A percentile compares a stretch with the other conserved stretches of the same genome.
phyloP scores from a whole-genome alignment of 2,113 vertebrate genomes.

The Gracilinanus agilis region DNA sequence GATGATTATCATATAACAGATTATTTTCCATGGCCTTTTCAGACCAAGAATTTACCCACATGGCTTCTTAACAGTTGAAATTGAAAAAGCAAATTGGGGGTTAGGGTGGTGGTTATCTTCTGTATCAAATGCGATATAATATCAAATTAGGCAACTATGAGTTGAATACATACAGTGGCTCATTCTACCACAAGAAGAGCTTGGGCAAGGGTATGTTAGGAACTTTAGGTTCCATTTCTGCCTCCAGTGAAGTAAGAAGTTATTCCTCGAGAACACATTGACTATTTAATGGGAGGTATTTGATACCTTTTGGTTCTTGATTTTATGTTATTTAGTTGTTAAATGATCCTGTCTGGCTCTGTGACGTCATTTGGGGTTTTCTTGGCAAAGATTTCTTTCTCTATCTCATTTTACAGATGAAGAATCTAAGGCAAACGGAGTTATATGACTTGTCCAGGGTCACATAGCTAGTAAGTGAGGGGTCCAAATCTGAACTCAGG shows the following conservation, averaged over 20 bases:
- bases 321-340: no score
- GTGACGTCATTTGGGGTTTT: no score
- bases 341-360: no score
- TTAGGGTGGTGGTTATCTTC: background rate
- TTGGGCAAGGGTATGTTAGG: background rate
- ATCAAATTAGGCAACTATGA: background rate
- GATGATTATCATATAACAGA: no score
- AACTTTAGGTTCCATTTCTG: background rate
- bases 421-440: no score
- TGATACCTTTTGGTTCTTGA: background rate
- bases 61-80: background rate
- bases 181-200: background rate
- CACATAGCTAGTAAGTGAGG: no score
- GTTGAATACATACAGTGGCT: background rate
- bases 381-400: no score
- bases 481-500: no score
- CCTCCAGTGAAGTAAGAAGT: background rate
- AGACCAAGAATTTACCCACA: background rate
- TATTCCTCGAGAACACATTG: background rate
- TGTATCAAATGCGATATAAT: background rate
- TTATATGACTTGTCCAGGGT: no score
- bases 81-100: background rate
- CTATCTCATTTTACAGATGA: no score
- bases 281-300: background rate
- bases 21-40: background rate